A percentile compares a stretch with the other conserved stretches of the same genome.
Conservation (phyloP, 2,113 vertebrate species). For the Phalacrocorax pelagicus region DNA sequence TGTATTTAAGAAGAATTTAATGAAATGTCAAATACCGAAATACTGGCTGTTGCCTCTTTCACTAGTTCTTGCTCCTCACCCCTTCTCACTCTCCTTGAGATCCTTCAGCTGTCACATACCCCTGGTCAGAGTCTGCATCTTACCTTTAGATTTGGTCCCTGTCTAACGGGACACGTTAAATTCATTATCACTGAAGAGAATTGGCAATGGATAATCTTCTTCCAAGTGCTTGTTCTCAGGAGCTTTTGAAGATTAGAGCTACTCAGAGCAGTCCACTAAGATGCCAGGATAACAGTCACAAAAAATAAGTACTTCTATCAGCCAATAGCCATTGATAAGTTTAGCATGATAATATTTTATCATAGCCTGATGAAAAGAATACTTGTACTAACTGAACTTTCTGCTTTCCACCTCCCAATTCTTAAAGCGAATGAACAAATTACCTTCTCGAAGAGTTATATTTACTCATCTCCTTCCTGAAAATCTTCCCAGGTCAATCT, state of each 20-base stretch:
- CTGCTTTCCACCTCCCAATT: neutral
- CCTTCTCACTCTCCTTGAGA: neutral
- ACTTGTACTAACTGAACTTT: neutral
- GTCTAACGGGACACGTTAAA: neutral
- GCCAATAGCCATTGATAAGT: neutral
- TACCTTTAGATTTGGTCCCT: neutral
- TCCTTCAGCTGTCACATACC: neutral
- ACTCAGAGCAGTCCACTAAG: neutral
- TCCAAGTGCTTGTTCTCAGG: neutral
- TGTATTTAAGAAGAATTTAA: neutral
- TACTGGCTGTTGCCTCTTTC: neutral
- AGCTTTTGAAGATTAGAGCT: neutral
- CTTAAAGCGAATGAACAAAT: constrained; percentile 7
- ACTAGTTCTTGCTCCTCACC: neutral
- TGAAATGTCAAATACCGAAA: neutral
- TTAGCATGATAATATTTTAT: neutral
- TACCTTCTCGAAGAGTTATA: constrained; percentile 25
- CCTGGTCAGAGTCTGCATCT: neutral
- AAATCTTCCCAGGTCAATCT: constrained; percentile 31
- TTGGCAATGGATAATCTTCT: neutral
- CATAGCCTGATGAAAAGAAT: neutral
- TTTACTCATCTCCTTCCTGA: constrained; percentile 10
- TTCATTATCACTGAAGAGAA: neutral
- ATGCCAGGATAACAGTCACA: neutral
- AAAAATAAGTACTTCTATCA: neutral